Evolutionary conservation across 35 echinoderm and acorn worm genomes (phyloP), one percentile per base, ranked within the genome.

Genomic region (Strongylocentrotus purpuratus): DNA sequence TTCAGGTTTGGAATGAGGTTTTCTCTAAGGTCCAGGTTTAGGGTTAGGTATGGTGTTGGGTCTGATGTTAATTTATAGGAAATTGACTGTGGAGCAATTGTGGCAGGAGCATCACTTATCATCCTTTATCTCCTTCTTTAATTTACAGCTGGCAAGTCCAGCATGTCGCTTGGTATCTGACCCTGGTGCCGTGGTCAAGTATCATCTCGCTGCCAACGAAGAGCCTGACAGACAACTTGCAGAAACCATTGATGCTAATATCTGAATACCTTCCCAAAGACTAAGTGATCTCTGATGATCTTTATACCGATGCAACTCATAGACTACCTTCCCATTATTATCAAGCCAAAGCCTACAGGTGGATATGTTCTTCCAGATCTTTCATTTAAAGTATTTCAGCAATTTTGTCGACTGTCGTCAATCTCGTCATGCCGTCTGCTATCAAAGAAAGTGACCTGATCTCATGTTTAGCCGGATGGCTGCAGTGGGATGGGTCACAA

Each of bases 101-200:
- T 59, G 52, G 11, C 52, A 59, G 9, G 52, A 59, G 52, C 11
- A 59, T 59, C 65, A 31, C 28, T 78, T 22, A 28, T n/a, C 65
- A 78, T 78, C 28, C 25, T 78, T 78, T n/a, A 78, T 78, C 20
- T 78, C 22, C 17, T 28, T 15, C 7, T 78, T 78, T 0, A 6
- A 28, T 78, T 22, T 78, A 28, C 65, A 78, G 65, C 65, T 78
- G 20, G 65, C 65, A n/a, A 78, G 65, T 78, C 45, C 87, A 89
- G 9, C 32, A 0, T 46, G 87, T 89, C 87, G 87, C 45, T 89
- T 46, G 32, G 87, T 89, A 25, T 46, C 87, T 10, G 87, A 89
- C 32, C 87, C 87, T 33, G 87, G 33, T 33, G 87, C 87, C 33
- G 87, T 89, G 32, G 87, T 89, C 87, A 33, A 45, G 31, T 89